Percentiles rank a stretch among this genome's conserved stretches.
phyloP scores from a whole-genome alignment of 2,888 invertebrate genomes.

The Chironomus riparius region DNA sequence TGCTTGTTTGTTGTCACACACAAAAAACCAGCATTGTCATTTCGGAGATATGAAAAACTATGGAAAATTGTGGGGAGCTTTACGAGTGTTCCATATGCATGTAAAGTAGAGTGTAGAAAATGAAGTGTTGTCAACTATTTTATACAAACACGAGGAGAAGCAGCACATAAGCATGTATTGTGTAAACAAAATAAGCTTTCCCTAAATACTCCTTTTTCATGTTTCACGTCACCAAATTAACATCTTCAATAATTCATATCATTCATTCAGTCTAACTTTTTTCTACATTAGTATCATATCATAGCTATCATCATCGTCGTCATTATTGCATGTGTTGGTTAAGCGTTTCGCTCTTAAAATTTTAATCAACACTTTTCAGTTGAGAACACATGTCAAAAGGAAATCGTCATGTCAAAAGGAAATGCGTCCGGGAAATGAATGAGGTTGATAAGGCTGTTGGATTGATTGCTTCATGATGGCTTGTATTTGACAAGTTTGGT shows the following conservation, averaged over 20 bases:
- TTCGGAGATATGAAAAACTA: too few species aligned
- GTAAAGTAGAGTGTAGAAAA: neutral
- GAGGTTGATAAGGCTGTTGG: too few species aligned
- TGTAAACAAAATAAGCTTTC: constrained; percentile 8
- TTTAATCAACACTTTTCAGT: neutral
- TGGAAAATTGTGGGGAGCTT: too few species aligned
- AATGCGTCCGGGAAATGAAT: too few species aligned
- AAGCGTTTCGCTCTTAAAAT: neutral
- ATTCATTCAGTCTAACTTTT: neutral
- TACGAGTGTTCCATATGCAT: neutral
- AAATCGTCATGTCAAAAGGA: too few species aligned
- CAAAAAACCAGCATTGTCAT: too few species aligned
- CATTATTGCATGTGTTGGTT: too few species aligned
- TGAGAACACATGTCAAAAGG: neutral
- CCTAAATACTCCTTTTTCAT: constrained; percentile 8
- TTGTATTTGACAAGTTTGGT: too few species aligned
- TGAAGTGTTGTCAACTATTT: neutral
- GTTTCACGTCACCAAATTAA: constrained; percentile 11
- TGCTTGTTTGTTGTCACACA: too few species aligned
- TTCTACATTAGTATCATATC: neutral
- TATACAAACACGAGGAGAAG: neutral
- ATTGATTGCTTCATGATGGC: too few species aligned
- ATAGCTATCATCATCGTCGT: too few species aligned
- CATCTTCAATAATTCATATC: constrained; percentile 1
- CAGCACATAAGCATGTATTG: neutral